Evolutionary conservation across 2,797 vertebrate genomes (phyloP), one percentile per base, ranked within the genome.

Genomic region (Brotula barbata): DNA sequence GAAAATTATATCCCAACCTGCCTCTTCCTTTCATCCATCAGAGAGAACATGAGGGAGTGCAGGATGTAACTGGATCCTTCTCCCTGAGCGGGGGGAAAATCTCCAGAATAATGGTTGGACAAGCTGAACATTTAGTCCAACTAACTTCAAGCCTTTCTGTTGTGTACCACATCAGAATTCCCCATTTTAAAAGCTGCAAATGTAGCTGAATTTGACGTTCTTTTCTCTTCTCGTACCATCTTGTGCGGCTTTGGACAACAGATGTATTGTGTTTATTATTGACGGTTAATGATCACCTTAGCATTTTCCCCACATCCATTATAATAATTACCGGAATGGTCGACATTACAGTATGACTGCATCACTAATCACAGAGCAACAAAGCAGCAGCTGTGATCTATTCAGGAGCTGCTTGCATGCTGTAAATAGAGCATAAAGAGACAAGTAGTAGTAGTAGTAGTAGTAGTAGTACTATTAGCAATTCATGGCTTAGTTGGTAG

Each of bases 301-400:
- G 36, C 56, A 12, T 52, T 10, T 10, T 21, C 2, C 31, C 33
- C 22, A 19, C 10, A 0, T 16, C 56, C 41, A 45, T 11, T 34
- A 59, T 17, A n/a, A 67, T 11, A 25, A 51, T 64, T 43, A 20
- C 54, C 46, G 66, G 19, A 44, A 43, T 71, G 20, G 52, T 12
- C 20, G 23, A 0, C 39, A 33, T 54, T 48, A 66, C 56, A 45
- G 57, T 47, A 33, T 36, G 62, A 52, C 47, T 36, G 40, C 3
- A 15, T 54, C 14, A 42, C 1, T 63, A 72, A 79, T 72, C 54
- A 72, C 39, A 58, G 41, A 64, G 60, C 48, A 43, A 59, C 15
- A 44, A 54, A 47, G 47, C 50, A 64, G 53, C 78, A 81, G 74
- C 66, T 77, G 78, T 64, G 72, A 58, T 67, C 68, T 57, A 54